These are phyloP conservation scores for Orchesellides sinensis DNA, from an alignment of 2,888 invertebrate genomes.

Conservation along the genomic window DNA sequence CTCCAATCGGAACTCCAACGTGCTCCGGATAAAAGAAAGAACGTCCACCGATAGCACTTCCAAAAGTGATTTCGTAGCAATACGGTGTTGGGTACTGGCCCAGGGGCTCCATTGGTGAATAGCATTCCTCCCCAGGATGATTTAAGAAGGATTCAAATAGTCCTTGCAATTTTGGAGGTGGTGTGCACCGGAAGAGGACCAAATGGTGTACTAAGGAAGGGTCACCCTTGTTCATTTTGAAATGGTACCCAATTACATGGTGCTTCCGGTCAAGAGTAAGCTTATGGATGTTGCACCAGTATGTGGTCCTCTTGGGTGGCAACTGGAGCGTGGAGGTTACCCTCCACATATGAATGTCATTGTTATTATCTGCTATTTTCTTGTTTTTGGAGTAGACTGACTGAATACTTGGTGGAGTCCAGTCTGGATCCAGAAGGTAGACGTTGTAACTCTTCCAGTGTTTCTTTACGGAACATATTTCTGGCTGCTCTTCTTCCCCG, in stretches of 20 bases:
- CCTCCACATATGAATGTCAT: too few relatives aligned
- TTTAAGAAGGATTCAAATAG: neutral
- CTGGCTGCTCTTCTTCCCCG: slow-evolving; percentile 17
- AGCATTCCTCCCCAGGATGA: too few relatives aligned
- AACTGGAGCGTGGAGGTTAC: too few relatives aligned
- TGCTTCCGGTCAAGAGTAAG: neutral
- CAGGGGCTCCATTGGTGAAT: too few relatives aligned
- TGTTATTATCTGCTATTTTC: neutral
- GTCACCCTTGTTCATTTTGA: neutral
- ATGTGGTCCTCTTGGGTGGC: neutral
- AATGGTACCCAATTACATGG: neutral
- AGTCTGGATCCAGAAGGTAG: neutral
- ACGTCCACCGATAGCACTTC: neutral
- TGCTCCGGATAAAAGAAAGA: neutral
- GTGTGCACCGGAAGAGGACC: neutral
- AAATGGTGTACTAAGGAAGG: neutral
- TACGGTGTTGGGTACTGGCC: too few relatives aligned
- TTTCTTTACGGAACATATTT: neutral
- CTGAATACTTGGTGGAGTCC: neutral
- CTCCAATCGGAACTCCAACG: neutral
- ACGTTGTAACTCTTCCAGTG: neutral
- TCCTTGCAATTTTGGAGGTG: neutral
- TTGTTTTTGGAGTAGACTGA: neutral
- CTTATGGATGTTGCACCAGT: neutral
- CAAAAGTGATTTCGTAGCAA: neutral